Conservation (phyloP, 23 tunicate genomes). For the Aplidium turbinatum region DNA sequence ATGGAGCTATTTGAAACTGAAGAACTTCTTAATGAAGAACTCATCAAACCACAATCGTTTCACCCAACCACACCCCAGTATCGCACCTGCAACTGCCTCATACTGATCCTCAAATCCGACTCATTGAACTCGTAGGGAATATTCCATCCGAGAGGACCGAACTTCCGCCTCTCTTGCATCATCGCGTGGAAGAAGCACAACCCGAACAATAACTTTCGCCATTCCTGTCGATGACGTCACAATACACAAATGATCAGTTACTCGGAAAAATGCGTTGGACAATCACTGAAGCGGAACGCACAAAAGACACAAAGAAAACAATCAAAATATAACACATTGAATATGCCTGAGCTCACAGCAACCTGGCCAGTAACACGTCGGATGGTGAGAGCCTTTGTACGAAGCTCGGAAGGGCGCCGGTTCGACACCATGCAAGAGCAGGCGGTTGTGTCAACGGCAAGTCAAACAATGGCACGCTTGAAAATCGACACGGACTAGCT, state of each 20-base stretch:
- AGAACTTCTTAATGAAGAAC: not conserved
- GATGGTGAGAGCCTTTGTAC: too few relatives aligned
- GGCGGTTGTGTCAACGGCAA: not conserved
- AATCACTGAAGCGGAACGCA: too few relatives aligned
- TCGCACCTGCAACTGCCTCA: constrained; percentile 90
- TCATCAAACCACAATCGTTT: not conserved
- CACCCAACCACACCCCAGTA: not conserved
- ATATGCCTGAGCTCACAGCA: too few relatives aligned
- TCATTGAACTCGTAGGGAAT: constrained; percentile 98
- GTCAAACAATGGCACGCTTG: too few relatives aligned
- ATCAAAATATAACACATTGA: too few relatives aligned
- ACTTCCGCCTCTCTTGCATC: constrained; percentile 95
- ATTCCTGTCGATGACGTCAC: constrained; percentile 44
- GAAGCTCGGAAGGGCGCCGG: too few relatives aligned
- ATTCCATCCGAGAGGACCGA: constrained; percentile 97
- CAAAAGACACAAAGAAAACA: not conserved
- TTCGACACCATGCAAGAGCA: not conserved
- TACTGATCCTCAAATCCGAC: constrained; percentile 95
- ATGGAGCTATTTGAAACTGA: too few relatives aligned
- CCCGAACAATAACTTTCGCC: constrained; percentile 93
- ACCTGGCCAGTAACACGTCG: too few relatives aligned
- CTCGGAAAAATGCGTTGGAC: too few relatives aligned
- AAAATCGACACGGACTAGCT: too few relatives aligned
- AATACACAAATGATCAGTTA: too few relatives aligned
- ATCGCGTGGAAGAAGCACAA: constrained; percentile 97